Percentiles rank a stretch among this genome's conserved stretches.
These are phyloP conservation scores for Oscheius sp. DNA, from an alignment of 2,888 invertebrate genomes.

Conservation along the genomic window DNA sequence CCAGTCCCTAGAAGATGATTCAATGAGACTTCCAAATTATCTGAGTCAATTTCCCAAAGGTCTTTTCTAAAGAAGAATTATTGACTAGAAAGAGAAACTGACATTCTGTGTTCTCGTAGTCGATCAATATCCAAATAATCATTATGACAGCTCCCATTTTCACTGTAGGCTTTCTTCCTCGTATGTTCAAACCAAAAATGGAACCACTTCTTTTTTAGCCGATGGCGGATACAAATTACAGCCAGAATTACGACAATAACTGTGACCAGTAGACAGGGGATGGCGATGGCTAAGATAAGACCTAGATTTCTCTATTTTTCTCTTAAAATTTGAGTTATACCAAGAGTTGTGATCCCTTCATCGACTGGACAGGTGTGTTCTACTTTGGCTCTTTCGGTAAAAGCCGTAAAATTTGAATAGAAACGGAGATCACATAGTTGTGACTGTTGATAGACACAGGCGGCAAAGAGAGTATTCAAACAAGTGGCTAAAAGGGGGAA, in stretches of 20 bases:
- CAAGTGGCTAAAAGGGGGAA: not conserved
- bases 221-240: not conserved
- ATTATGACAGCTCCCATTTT: not conserved
- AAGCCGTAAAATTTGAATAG: not conserved
- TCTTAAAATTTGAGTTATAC: not conserved
- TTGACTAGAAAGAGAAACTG: too few relatives aligned
- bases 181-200: constrained; percentile 9
- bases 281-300: constrained; percentile 2
- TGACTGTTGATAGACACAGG: not conserved
- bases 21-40: constrained; percentile 50
- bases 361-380: constrained; percentile 3
- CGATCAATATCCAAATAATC: not conserved
- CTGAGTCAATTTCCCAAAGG: constrained; percentile 58
- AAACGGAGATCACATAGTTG: not conserved
- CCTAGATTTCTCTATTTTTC: not conserved
- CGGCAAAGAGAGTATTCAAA: not conserved
- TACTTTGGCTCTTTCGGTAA: not conserved
- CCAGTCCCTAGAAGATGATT: constrained; percentile 60
- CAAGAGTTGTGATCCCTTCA: not conserved
- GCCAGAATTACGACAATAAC: not conserved
- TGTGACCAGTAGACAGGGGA: not conserved
- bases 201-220: constrained; percentile 14
- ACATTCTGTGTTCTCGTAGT: not conserved
- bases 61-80: constrained; percentile 39
- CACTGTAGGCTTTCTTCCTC: constrained; percentile 1